These are phyloP conservation scores for Dicyrtomina minuta DNA, from an alignment of 2,888 invertebrate genomes.

Conservation along the genomic window DNA sequence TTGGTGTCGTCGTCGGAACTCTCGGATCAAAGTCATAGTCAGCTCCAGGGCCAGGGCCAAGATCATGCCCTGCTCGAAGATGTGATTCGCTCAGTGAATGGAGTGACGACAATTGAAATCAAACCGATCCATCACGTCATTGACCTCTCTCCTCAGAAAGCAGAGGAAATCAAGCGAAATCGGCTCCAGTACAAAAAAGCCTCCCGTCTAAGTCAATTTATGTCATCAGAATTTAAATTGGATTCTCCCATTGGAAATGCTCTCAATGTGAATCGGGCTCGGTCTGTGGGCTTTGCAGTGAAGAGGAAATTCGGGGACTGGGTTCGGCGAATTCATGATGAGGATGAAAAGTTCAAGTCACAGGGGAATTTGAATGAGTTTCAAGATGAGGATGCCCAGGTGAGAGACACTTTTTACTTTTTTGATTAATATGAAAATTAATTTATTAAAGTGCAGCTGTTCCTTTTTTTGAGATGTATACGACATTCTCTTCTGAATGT, in stretches of 20 bases:
- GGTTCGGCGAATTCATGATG: constrained; percentile 36
- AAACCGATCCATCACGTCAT: constrained; percentile 48
- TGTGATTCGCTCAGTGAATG: constrained; percentile 21
- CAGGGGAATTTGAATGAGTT: constrained; percentile 30
- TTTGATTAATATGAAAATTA: no score
- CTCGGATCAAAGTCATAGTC: not conserved
- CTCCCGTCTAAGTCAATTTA: constrained; percentile 46
- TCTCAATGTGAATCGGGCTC: constrained; percentile 32
- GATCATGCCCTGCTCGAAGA: not conserved
- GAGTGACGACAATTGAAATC: constrained; percentile 39
- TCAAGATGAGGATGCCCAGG: not conserved
- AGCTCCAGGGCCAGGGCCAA: not conserved
- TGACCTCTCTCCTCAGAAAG: constrained; percentile 45
- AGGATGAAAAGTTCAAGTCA: constrained; percentile 33
- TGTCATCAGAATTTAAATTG: constrained; percentile 48
- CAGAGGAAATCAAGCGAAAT: constrained; percentile 41
- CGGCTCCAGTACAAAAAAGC: constrained; percentile 46
- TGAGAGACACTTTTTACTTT: no score
- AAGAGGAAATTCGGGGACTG: constrained; percentile 39
- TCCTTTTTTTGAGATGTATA: no score
- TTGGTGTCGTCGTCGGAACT: not conserved
- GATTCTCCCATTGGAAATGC: constrained; percentile 21
- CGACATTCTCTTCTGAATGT: no score
- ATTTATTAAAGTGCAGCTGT: no score
- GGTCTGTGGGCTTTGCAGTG: no score